phyloP scores from a whole-genome alignment of 2,797 vertebrate genomes.

The Bryconaethiops microstoma region DNA sequence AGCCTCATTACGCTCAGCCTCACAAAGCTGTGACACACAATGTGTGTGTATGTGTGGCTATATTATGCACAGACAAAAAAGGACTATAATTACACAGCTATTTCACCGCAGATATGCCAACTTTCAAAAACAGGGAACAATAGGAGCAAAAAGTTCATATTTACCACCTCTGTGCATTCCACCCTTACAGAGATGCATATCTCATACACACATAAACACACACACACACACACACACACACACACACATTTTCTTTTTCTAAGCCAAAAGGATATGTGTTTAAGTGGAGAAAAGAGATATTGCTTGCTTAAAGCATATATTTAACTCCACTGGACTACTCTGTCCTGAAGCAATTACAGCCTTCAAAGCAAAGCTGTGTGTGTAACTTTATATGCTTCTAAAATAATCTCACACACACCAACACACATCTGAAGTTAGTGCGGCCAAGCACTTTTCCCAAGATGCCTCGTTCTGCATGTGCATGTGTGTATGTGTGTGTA shows the following conservation, averaged over 20 bases:
- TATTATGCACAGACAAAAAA: conserved; percentile 37
- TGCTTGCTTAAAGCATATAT: conserved; percentile 18
- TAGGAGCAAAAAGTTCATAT: conserved; percentile 23
- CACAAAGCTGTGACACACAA: conserved; percentile 16
- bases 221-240: conserved; percentile 7
- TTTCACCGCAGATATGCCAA: conserved; percentile 67
- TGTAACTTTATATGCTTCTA: conserved; percentile 56
- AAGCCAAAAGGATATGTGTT: neutral
- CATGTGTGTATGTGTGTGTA: neutral
- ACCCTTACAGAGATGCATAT: neutral
- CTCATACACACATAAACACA: conserved; percentile 18
- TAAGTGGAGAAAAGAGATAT: neutral
- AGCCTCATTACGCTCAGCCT: conserved; percentile 31
- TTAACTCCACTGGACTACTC: conserved; percentile 5
- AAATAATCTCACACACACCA: conserved; percentile 59
- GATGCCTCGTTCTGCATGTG: neutral
- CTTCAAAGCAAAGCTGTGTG: conserved; percentile 15
- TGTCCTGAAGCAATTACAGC: conserved; percentile 49
- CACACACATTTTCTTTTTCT: neutral
- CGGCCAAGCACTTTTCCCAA: conserved; percentile 6
- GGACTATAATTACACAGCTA: conserved; percentile 65
- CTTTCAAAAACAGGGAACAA: conserved; percentile 59
- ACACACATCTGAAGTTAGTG: conserved; percentile 21
- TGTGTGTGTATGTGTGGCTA: conserved; percentile 24
- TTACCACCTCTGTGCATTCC: conserved; percentile 21